A percentile compares a stretch with the other conserved stretches of the same genome.
These are phyloP conservation scores for Alcis repandata DNA, from an alignment of 2,888 invertebrate genomes.

Conservation along the genomic window DNA sequence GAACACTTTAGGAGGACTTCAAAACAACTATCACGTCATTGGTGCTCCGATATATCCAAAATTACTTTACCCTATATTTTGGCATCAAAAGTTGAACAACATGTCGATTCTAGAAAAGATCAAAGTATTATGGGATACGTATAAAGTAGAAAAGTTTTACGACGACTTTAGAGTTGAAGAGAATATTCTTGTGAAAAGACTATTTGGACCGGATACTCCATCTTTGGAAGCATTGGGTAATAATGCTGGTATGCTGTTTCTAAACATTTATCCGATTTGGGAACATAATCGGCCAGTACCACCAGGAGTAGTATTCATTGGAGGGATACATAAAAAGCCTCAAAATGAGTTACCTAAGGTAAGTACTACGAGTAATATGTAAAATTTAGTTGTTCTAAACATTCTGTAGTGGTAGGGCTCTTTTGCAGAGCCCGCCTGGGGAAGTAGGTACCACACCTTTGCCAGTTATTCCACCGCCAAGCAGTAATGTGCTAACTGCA, in stretches of 20 bases:
- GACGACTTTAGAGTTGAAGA: slow-evolving; percentile 22
- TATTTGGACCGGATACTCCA: slow-evolving; percentile 55
- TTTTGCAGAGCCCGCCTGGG: too few species aligned
- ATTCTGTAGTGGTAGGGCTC: too few species aligned
- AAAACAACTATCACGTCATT: slow-evolving; percentile 40
- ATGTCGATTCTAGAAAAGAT: slow-evolving; percentile 49
- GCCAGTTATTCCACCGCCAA: too few species aligned
- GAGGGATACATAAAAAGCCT: slow-evolving; percentile 70
- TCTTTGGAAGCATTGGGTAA: slow-evolving; percentile 48
- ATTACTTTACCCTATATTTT: slow-evolving; percentile 42
- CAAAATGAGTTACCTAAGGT: slow-evolving; percentile 71
- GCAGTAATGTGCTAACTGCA: too few species aligned
- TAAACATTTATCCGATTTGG: slow-evolving; percentile 71
- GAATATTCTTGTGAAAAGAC: slow-evolving; percentile 39
- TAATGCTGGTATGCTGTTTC: slow-evolving; percentile 69
- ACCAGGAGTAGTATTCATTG: slow-evolving; percentile 70
- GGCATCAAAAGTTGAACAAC: slow-evolving; percentile 26
- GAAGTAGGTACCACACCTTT: too few species aligned
- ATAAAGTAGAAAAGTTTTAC: slow-evolving; percentile 1
- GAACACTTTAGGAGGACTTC: slow-evolving; percentile 54
- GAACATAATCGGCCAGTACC: slow-evolving; percentile 67
- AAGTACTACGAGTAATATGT: too few species aligned
- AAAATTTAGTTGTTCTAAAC: too few species aligned
- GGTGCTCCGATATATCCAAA: slow-evolving; percentile 50
- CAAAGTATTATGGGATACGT: slow-evolving; percentile 10